phyloP scores from a whole-genome alignment of 2,888 invertebrate species.

The Cryptocephalus primarius region DNA sequence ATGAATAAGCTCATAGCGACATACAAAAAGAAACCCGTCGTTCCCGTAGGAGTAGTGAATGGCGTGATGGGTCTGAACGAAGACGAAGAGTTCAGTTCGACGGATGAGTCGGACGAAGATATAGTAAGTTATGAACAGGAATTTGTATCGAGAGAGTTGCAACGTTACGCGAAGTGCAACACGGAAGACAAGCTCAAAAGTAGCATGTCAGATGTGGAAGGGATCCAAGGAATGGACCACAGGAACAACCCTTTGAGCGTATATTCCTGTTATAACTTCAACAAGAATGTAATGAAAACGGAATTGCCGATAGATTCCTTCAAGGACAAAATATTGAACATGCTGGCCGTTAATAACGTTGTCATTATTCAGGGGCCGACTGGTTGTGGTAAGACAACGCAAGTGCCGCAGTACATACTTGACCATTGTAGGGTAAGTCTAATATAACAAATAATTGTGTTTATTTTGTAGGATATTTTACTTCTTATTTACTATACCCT shows the following conservation, averaged over 20 bases:
- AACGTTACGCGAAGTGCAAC: slow-evolving; percentile 17
- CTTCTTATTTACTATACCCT: no score
- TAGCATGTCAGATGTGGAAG: slow-evolving; percentile 15
- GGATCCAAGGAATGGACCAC: slow-evolving; percentile 11
- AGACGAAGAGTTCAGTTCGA: slow-evolving; percentile 13
- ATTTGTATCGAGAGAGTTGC: slow-evolving; percentile 24
- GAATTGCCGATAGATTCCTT: slow-evolving; percentile 24
- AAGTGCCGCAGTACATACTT: slow-evolving; percentile 88
- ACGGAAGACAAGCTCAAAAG: slow-evolving; percentile 2
- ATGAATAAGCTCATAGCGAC: slow-evolving; percentile 17
- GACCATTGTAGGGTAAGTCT: slow-evolving; percentile 49
- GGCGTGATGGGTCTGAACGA: slow-evolving; percentile 8
- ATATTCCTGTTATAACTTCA: slow-evolving; percentile 21
- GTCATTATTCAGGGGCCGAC: slow-evolving; percentile 85
- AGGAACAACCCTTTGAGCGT: slow-evolving; percentile 14
- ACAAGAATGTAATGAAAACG: slow-evolving; percentile 14
- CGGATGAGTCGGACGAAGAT: slow-evolving; percentile 30
- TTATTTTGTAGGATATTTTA: no score
- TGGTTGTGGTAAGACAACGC: slow-evolving; percentile 90
- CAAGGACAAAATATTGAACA: slow-evolving; percentile 45
- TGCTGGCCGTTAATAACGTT: slow-evolving; percentile 58
- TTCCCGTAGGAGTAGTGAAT: slow-evolving; percentile 17
- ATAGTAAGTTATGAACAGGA: slow-evolving; percentile 21
- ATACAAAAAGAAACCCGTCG: slow-evolving; percentile 12
- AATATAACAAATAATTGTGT: no score